phyloP scores from a whole-genome alignment of 1,140 invertebrate species.

The Philotrypesis tridentata region DNA sequence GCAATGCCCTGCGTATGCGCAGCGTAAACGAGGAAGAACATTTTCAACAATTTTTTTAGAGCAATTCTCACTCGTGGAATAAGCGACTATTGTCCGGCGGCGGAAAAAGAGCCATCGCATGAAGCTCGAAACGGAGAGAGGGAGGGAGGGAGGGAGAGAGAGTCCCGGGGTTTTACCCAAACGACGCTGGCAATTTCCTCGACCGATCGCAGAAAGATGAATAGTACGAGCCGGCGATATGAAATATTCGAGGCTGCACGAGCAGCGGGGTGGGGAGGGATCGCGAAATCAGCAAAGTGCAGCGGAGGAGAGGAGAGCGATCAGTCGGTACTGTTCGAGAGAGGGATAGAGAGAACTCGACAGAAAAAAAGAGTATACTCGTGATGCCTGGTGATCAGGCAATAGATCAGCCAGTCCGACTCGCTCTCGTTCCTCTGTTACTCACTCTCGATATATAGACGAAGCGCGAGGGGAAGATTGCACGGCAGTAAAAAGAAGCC shows the following conservation, averaged over 20 bases:
- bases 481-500: not conserved
- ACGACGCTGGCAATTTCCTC: not conserved
- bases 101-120: not conserved
- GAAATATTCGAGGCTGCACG: not conserved
- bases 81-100: too few relatives aligned
- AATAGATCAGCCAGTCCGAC: constrained; percentile 7
- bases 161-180: not conserved
- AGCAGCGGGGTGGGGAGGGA: not conserved
- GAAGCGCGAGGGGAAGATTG: not conserved
- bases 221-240: not conserved
- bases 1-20: too few relatives aligned
- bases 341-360: not conserved
- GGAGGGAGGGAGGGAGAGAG: too few relatives aligned
- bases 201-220: not conserved
- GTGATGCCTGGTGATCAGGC: constrained; percentile 25
- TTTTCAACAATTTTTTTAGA: too few relatives aligned
- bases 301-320: not conserved
- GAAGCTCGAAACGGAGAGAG: too few relatives aligned
- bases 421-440: constrained; percentile 1
- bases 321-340: not conserved
- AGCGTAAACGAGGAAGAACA: too few relatives aligned
- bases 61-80: too few relatives aligned
- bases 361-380: not conserved
- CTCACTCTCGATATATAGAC: not conserved
- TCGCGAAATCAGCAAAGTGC: not conserved